Conservation (phyloP, 2,888 invertebrate genomes). For the Hypena proboscidalis region DNA sequence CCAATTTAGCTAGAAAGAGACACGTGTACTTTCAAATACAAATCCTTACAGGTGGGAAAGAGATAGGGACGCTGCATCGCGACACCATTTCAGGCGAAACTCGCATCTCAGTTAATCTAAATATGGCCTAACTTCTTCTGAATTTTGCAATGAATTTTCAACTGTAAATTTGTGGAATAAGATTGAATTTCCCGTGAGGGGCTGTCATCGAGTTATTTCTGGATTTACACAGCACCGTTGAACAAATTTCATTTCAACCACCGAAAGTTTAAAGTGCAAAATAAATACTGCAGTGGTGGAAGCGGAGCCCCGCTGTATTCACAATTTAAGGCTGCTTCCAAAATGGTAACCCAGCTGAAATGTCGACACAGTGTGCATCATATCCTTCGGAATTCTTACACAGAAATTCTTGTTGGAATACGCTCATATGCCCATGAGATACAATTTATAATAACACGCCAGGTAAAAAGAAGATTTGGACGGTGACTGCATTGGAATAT, state of each 20-base stretch:
- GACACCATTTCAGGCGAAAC: constrained; percentile 76
- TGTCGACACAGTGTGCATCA: constrained; percentile 36
- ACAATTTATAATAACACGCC: constrained; percentile 61
- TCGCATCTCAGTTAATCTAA: constrained; percentile 30
- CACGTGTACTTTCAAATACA: constrained; percentile 28
- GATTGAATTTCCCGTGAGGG: constrained; percentile 23
- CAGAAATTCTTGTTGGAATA: constrained; percentile 46
- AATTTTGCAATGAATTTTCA: constrained; percentile 15
- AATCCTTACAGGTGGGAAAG: constrained; percentile 35
- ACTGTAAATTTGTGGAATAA: constrained; percentile 11
- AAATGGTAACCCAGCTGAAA: constrained; percentile 28
- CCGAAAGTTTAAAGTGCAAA: constrained; percentile 75
- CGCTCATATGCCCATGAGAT: constrained; percentile 45
- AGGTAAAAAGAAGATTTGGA: constrained; percentile 57
- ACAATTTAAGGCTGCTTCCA: constrained; percentile 43
- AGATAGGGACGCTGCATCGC: constrained; percentile 63
- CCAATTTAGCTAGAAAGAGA: constrained; percentile 57
- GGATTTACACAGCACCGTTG: constrained; percentile 61
- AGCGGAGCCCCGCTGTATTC: constrained; percentile 48
- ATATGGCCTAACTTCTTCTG: constrained; percentile 41
- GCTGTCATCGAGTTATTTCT: constrained; percentile 60
- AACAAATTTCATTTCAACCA: constrained; percentile 79
- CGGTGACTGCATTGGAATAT: constrained; percentile 20
- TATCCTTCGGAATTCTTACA: constrained; percentile 17
- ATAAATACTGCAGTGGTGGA: constrained; percentile 65